Evolutionary conservation across 2,113 vertebrate species (phyloP).

Genomic region (Nesogale talazaci): DNA sequence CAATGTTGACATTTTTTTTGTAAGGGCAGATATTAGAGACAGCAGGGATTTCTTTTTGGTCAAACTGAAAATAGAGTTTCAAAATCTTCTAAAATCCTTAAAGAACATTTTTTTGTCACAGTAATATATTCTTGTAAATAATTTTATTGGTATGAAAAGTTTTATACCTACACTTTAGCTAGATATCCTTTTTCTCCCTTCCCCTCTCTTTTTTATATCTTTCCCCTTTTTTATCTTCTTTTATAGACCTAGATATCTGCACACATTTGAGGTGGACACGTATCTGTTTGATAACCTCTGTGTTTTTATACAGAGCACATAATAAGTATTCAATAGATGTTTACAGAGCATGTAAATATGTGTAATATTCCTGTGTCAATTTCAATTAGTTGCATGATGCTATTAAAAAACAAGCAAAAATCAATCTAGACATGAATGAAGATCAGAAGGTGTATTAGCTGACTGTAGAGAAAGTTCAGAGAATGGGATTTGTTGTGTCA

Average conservation of each 20-base stretch:
- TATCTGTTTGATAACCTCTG: not conserved
- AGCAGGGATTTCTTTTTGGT: slow-evolving; percentile 56
- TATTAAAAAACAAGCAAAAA: not conserved
- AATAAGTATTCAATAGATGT: not conserved
- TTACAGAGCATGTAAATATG: not conserved
- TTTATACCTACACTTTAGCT: not conserved
- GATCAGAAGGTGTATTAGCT: not conserved
- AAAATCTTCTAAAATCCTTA: not conserved
- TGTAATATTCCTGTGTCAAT: not conserved
- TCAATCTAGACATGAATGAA: not conserved
- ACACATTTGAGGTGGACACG: not conserved
- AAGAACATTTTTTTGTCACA: slow-evolving; percentile 36
- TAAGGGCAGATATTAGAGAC: slow-evolving; percentile 43
- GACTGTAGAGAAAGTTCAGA: accelerated
- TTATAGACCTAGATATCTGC: not conserved
- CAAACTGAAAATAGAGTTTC: slow-evolving; percentile 58
- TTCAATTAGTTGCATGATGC: not conserved
- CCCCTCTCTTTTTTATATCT: not conserved
- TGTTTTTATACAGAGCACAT: not conserved
- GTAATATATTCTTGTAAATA: not conserved
- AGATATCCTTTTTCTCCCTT: not conserved
- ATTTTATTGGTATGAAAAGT: not conserved
- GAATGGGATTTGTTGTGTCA: too few species aligned
- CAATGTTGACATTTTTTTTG: slow-evolving; percentile 51
- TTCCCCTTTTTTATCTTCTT: not conserved